Evolutionary conservation across 2,888 invertebrate genomes (phyloP).

Genomic region (Dolomedes plantarius): DNA sequence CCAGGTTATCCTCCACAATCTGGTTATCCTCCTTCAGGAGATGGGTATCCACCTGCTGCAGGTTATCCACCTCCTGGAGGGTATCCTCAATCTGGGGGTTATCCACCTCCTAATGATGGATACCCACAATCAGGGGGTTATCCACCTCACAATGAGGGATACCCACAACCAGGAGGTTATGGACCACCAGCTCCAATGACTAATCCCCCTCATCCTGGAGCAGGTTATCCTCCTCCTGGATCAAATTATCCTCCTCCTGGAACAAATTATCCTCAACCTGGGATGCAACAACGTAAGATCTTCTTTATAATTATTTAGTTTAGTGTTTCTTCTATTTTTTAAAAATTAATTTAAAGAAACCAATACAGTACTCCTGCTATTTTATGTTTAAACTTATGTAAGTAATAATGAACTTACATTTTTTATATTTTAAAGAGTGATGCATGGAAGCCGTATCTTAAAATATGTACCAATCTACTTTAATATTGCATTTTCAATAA

Average conservation of each 20-base stretch:
- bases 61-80: conserved; percentile 35
- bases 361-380: no score
- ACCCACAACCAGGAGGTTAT: conserved; percentile 11
- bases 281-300: conserved; percentile 41
- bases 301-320: no score
- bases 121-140: conserved; percentile 16
- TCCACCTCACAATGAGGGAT: background rate
- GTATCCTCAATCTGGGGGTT: conserved; percentile 31
- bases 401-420: no score
- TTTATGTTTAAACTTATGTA: no score
- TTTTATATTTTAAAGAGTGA: no score
- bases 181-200: background rate
- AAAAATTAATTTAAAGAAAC: no score
- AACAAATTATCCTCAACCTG: conserved; percentile 26
- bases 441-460: no score
- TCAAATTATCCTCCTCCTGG: conserved; percentile 33
- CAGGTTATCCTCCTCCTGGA: conserved; percentile 17
- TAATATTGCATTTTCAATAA: no score
- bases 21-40: conserved; percentile 26
- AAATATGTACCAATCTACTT: no score
- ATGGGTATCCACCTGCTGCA: conserved; percentile 27
- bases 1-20: conserved; percentile 45
- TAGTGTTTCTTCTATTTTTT: background rate
- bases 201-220: background rate
- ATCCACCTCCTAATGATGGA: conserved; percentile 5